A percentile compares a stretch with the other conserved stretches of the same genome.
These are phyloP conservation scores for Muscicapa striata DNA, from an alignment of 2,797 vertebrate species.

Conservation along the genomic window DNA sequence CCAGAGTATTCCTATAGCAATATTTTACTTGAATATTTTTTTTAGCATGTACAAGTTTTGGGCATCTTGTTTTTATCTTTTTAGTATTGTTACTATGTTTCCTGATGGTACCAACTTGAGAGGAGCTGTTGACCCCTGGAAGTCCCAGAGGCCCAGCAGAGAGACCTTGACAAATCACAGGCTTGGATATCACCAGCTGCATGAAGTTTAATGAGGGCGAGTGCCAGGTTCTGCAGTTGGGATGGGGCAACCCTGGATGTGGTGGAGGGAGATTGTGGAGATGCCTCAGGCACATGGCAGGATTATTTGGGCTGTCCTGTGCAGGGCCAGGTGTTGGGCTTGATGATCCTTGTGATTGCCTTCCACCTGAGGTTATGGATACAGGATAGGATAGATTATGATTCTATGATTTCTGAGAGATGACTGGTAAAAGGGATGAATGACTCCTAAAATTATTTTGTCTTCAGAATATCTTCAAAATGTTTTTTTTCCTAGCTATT, in stretches of 20 bases:
- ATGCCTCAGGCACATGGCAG: not conserved
- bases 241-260: not conserved
- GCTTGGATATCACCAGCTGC: fast-evolving
- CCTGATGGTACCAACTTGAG: not conserved
- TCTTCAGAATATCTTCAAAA: not conserved
- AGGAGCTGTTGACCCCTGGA: not conserved
- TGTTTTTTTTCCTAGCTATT: not conserved
- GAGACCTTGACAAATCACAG: not conserved
- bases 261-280: not conserved
- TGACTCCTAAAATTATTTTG: not conserved
- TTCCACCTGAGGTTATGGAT: not conserved
- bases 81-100: not conserved
- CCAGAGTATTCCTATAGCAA: not conserved
- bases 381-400: not conserved
- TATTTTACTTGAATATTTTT: not conserved
- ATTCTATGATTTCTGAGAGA: not conserved
- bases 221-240: not conserved
- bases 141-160: not conserved
- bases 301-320: not conserved
- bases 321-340: not conserved
- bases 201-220: not conserved
- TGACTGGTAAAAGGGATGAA: not conserved
- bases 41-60: not conserved
- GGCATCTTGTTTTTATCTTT: not conserved
- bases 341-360: not conserved